Percentiles rank a stretch among this genome's conserved stretches.
Evolutionary conservation across 2,113 vertebrate species (phyloP).

Genomic region (Oncorhynchus gorbuscha): DNA sequence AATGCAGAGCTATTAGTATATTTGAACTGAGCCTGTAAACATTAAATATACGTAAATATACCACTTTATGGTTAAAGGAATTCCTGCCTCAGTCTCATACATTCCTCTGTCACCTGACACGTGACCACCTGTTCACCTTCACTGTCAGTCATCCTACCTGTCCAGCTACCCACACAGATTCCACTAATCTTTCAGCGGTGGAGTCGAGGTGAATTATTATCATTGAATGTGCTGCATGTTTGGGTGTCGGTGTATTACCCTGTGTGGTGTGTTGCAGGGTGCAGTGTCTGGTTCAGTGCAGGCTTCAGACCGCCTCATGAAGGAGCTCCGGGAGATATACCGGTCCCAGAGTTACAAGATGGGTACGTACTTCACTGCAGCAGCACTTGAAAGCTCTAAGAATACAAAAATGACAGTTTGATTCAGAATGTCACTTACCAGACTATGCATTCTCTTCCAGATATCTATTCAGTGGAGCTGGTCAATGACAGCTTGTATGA

Average conservation of each 20-base stretch:
- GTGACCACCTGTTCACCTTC: no score
- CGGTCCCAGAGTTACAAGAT: conserved; percentile 98
- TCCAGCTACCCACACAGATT: no score
- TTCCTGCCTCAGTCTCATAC: no score
- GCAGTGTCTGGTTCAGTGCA: conserved; percentile 97
- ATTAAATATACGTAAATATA: no score
- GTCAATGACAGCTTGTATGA: conserved; percentile 97
- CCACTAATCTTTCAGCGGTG: no score
- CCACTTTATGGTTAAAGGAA: no score
- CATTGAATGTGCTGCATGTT: not conserved
- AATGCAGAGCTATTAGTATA: no score
- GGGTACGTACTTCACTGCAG: conserved; percentile 69
- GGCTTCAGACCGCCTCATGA: conserved; percentile 98
- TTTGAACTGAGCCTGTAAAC: no score
- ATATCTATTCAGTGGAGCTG: conserved; percentile 97
- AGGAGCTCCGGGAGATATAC: conserved; percentile 98
- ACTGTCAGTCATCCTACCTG: no score
- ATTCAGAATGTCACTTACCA: not conserved
- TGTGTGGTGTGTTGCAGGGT: conserved; percentile 74
- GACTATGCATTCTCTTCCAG: conserved; percentile 63
- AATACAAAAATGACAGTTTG: not conserved
- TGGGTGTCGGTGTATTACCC: conserved; percentile 4
- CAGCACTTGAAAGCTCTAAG: not conserved
- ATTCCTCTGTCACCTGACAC: no score
- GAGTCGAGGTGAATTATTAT: not conserved